A percentile compares a stretch with the other conserved stretches of the same genome.
These are phyloP conservation scores for Poeciliopsis prolifica DNA, from an alignment of 2,113 vertebrate genomes.

Conservation along the genomic window DNA sequence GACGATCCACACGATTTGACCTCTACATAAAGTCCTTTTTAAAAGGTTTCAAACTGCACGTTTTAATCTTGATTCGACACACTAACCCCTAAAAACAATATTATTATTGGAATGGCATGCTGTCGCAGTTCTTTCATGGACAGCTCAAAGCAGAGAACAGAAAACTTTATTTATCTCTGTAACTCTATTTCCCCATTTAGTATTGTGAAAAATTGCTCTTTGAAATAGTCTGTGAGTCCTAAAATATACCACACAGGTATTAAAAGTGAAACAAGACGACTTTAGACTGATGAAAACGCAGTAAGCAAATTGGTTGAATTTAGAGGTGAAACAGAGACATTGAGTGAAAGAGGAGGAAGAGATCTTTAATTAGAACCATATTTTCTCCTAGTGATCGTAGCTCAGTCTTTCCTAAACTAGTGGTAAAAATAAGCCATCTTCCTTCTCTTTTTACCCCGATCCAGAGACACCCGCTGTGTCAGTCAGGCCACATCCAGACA, in stretches of 20 bases:
- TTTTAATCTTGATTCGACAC: conserved; percentile 51
- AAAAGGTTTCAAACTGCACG: conserved; percentile 33
- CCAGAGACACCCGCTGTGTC: conserved; percentile 82
- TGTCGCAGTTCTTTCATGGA: conserved; percentile 49
- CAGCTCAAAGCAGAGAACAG: conserved; percentile 22
- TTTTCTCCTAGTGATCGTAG: conserved; percentile 73
- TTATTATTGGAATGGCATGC: conserved; percentile 55
- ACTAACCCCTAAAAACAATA: conserved; percentile 58
- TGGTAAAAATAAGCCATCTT: conserved; percentile 70
- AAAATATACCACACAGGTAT: conserved; percentile 7
- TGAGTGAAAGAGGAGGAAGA: conserved; percentile 60
- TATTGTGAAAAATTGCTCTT: conserved; percentile 1
- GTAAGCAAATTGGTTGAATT: conserved; percentile 13
- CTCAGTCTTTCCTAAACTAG: conserved; percentile 78
- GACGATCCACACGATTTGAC: conserved; percentile 37
- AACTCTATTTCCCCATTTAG: conserved; percentile 11
- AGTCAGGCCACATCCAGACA: conserved; percentile 81
- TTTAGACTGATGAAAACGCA: conserved; percentile 24
- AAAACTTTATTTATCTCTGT: conserved; percentile 13
- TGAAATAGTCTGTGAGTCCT: conserved; percentile 16
- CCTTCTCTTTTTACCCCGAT: conserved; percentile 43
- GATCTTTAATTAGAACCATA: conserved; percentile 86
- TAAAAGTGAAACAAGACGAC: not conserved
- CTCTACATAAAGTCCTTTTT: conserved; percentile 17
- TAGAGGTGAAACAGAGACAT: conserved; percentile 18